phyloP scores from a whole-genome alignment of 2,797 vertebrate species.

The Trematomus bernacchii region DNA sequence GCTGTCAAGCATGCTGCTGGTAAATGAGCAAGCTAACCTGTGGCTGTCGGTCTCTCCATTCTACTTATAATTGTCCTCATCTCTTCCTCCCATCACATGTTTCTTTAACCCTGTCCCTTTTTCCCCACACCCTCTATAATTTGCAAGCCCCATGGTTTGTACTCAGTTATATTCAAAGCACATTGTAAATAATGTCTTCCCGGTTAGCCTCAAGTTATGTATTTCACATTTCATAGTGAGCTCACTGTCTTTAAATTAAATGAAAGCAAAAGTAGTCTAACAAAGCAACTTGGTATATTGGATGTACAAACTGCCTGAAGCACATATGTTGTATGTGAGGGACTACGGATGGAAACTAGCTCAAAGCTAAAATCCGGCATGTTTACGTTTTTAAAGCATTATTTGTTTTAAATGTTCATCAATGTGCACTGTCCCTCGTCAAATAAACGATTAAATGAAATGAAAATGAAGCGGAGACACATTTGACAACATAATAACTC shows the following conservation, averaged over 20 bases:
- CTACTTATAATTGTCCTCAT: slow-evolving; percentile 34
- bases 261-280: slow-evolving; percentile 14
- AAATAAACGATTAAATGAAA: too few species aligned
- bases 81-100: slow-evolving; percentile 33
- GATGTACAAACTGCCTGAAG: neutral
- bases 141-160: neutral
- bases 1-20: slow-evolving; percentile 55
- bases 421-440: too few species aligned
- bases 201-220: neutral
- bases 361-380: too few species aligned
- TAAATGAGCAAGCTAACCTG: slow-evolving; percentile 66
- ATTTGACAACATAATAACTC: slow-evolving; percentile 27
- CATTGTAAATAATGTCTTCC: slow-evolving; percentile 5
- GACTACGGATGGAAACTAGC: too few species aligned
- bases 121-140: slow-evolving; percentile 8
- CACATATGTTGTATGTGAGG: too few species aligned
- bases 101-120: slow-evolving; percentile 25
- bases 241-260: slow-evolving; percentile 7
- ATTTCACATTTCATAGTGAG: slow-evolving; percentile 29
- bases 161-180: slow-evolving; percentile 27
- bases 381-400: too few species aligned
- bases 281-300: slow-evolving; percentile 13
- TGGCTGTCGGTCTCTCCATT: slow-evolving; percentile 53
- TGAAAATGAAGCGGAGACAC: slow-evolving; percentile 1
- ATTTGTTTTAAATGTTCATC: too few species aligned